Base-by-base conservation (phyloP, 2,797 vertebrate genomes). In the Myiothlypis coronata region DNA sequence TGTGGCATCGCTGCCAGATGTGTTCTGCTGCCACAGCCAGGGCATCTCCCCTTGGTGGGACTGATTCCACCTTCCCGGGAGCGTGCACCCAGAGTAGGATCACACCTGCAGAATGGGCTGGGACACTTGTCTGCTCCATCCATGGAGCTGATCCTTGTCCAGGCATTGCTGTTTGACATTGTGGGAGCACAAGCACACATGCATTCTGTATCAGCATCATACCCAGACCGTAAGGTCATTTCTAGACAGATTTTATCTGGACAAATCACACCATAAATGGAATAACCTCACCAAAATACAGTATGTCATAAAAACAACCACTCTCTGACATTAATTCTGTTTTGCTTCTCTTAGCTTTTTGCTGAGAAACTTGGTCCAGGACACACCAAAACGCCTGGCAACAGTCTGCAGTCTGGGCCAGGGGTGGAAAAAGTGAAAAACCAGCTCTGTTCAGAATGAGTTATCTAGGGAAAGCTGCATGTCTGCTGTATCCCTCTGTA, bases 221-320 rank as follows among this genome's bases (percentile, higher is more conserved):
- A 94, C 86, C 44, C 93, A 97, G 97, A 97, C 96, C 91, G 52
- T 96, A 97, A 97, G 60, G 89, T 98, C 93, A 97, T 67, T 97
- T 93, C 93, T 92, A 93, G 81, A 72, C 63, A 65, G 49, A 75
- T 89, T 93, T 96, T 96, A 90, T 94, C 89, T 94, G 77, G 79
- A 61, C 44, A 85, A 96, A 64, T 86, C 65, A 59, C 28, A 43
- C 76, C 57, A 17, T 39, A 50, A 76, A 74, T n/a, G 37, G 82
- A 92, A 85, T 55, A 95, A 75, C 9, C 34, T 57, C 70, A 74
- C 50, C 34, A 59, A 94, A 87, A 47, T 50, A 55, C 30, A 21
- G 34, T 37, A 56, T 35, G 39, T 68, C 39, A 47, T 81, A 68
- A 72, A 87, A 91, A 52, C 39, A 92, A 23, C 28, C 1, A 1